Evolutionary conservation across 2,113 vertebrate genomes (phyloP).

Genomic region (Riparia riparia): DNA sequence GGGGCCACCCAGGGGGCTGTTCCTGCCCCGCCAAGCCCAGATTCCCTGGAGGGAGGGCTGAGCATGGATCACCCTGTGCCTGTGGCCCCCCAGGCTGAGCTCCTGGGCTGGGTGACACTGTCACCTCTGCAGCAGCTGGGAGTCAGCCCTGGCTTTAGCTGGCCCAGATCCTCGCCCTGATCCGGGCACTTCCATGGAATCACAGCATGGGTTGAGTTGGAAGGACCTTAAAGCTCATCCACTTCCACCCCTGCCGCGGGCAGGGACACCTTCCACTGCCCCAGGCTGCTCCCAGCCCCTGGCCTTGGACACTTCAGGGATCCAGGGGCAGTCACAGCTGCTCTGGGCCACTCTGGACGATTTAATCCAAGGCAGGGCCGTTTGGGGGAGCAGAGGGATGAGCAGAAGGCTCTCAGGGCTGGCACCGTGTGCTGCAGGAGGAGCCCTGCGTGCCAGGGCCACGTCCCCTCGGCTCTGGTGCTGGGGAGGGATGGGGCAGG

Average conservation of each 20-base stretch:
- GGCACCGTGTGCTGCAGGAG: background rate
- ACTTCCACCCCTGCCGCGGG: background rate
- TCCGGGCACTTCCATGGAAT: background rate
- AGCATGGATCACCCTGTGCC: background rate
- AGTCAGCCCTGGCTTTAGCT: background rate
- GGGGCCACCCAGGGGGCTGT: background rate
- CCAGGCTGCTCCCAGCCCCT: background rate
- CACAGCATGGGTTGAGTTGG: background rate
- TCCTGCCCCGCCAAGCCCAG: background rate
- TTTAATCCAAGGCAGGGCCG: background rate
- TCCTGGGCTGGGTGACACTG: background rate
- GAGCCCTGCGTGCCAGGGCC: background rate
- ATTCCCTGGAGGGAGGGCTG: rapidly evolving
- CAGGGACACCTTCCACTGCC: background rate
- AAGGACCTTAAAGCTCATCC: rapidly evolving
- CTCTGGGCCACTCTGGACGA: background rate
- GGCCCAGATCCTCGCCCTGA: background rate
- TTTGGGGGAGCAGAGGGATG: background rate
- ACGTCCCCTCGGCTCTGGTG: rapidly evolving
- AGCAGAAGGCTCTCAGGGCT: background rate
- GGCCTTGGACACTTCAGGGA: background rate
- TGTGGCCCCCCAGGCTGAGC: background rate
- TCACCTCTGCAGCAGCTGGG: background rate
- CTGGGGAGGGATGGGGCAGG: background rate
- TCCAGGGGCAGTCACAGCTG: background rate